Evolutionary conservation across 2,113 vertebrate species (phyloP).

Genomic region (Sinosuthora webbiana): DNA sequence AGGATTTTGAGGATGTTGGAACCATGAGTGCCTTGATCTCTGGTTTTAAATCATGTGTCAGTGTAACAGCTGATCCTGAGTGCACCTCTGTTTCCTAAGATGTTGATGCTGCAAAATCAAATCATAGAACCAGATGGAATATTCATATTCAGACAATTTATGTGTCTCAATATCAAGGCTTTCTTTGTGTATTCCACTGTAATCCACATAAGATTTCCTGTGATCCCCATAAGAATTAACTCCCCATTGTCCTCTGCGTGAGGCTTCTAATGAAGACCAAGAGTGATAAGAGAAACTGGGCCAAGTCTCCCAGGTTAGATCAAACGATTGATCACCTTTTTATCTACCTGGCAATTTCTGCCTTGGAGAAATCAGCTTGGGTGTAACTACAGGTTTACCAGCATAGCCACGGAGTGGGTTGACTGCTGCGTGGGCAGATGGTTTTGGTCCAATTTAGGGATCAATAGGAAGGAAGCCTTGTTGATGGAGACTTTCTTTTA

Average conservation of each 20-base stretch:
- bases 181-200: background rate
- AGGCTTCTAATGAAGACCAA: background rate
- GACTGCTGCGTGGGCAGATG: background rate
- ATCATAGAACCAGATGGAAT: background rate
- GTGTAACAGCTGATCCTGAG: background rate
- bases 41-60: background rate
- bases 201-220: background rate
- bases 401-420: background rate
- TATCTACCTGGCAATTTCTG: background rate
- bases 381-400: slow-evolving; percentile 45
- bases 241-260: background rate
- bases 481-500: background rate
- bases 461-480: background rate
- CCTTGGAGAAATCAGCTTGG: background rate
- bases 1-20: background rate
- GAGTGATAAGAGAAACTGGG: background rate
- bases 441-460: background rate
- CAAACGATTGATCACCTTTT: background rate
- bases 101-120: background rate
- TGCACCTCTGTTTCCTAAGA: background rate
- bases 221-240: background rate
- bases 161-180: background rate
- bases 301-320: background rate
- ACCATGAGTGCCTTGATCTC: fast-evolving
- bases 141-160: background rate